Evolutionary conservation across 2,113 vertebrate species (phyloP).

Genomic region (Bos javanicus): DNA sequence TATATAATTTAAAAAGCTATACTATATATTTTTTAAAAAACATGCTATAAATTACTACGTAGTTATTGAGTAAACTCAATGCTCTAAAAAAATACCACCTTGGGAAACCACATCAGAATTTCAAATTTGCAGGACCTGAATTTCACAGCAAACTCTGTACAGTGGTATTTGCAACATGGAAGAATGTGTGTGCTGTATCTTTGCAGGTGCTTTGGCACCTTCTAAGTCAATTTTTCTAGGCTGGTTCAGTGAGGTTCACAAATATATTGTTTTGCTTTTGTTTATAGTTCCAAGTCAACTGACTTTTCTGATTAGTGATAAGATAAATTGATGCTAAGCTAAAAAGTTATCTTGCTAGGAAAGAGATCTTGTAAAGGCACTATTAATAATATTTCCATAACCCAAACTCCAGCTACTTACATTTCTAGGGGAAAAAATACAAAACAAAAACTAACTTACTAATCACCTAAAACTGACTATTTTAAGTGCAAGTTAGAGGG

Average conservation of each 20-base stretch:
- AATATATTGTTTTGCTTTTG: constrained; percentile 49
- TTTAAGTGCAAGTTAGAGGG: background rate
- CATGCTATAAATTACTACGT: constrained; percentile 77
- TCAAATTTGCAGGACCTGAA: constrained; percentile 73
- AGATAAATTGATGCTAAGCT: constrained; percentile 73
- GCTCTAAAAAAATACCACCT: constrained; percentile 72
- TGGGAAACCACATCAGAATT: constrained; percentile 77
- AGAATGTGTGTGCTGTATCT: constrained; percentile 47
- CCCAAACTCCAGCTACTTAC: constrained; percentile 65
- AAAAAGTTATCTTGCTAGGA: constrained; percentile 65
- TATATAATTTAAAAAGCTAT: background rate
- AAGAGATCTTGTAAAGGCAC: constrained; percentile 80
- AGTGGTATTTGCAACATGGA: constrained; percentile 39
- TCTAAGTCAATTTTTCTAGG: constrained; percentile 36
- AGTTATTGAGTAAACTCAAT: constrained; percentile 73
- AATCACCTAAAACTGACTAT: background rate
- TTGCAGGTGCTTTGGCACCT: constrained; percentile 39
- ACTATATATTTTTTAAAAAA: constrained; percentile 66
- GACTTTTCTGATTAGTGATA: constrained; percentile 61
- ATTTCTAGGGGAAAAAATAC: constrained; percentile 42
- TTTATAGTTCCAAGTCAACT: constrained; percentile 73
- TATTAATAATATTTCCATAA: constrained; percentile 75
- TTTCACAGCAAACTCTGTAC: constrained; percentile 58
- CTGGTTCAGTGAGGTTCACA: constrained; percentile 63
- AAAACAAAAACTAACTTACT: background rate